Conservation (phyloP, 2,888 invertebrate species). For the Tetragonisca angustula region DNA sequence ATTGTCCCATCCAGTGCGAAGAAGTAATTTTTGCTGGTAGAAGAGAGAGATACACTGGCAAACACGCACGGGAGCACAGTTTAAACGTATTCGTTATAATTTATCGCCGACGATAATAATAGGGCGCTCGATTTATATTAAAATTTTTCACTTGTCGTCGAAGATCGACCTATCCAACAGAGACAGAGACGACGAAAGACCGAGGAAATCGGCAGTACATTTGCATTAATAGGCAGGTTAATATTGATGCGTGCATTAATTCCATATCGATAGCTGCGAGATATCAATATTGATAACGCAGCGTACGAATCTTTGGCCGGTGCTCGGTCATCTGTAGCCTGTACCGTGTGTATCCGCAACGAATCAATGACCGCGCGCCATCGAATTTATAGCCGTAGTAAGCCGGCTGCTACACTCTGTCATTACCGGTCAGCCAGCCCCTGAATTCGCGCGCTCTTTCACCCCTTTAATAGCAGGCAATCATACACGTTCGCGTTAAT, state of each 20-base stretch:
- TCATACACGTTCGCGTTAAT: slow-evolving; percentile 36
- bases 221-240: slow-evolving; percentile 41
- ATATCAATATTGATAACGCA: slow-evolving; percentile 45
- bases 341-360: slow-evolving; percentile 13
- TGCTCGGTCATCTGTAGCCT: slow-evolving; percentile 24
- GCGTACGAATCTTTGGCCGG: slow-evolving; percentile 38
- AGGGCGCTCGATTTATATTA: background rate
- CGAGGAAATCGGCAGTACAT: slow-evolving; percentile 5
- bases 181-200: background rate
- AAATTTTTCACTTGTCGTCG: background rate
- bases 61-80: too few relatives aligned
- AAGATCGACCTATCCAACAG: background rate
- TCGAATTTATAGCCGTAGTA: slow-evolving; percentile 41
- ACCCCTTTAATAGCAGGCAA: slow-evolving; percentile 40
- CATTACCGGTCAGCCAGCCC: slow-evolving; percentile 44
- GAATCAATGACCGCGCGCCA: slow-evolving; percentile 14
- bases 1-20: too few relatives aligned
- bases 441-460: slow-evolving; percentile 49
- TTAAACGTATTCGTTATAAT: background rate
- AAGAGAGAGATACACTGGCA: too few relatives aligned
- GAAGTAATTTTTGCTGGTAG: too few relatives aligned
- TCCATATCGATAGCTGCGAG: slow-evolving; percentile 14
- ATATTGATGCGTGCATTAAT: slow-evolving; percentile 49
- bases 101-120: background rate
- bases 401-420: slow-evolving; percentile 28